Conservation (phyloP, 1,140 invertebrate genomes). For the Zaprionus ghesquierei region DNA sequence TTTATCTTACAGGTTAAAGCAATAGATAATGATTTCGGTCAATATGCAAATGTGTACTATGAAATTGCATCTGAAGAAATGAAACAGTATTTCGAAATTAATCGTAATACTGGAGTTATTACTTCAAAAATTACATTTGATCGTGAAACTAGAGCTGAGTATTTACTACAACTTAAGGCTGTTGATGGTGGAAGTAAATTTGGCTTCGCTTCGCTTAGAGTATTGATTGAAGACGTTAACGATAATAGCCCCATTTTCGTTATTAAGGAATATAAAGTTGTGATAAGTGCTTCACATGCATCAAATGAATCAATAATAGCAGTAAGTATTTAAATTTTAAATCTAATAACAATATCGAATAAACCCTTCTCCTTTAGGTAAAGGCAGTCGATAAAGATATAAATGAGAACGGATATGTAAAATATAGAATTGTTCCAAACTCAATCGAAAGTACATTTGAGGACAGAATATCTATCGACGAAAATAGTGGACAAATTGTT, state of each 20-base stretch:
- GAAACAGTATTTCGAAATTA: slow-evolving; percentile 90
- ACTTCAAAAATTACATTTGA: slow-evolving; percentile 90
- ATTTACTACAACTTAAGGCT: slow-evolving; percentile 92
- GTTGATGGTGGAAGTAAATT: slow-evolving; percentile 92
- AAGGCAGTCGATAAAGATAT: slow-evolving; percentile 88
- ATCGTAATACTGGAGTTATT: slow-evolving; percentile 90
- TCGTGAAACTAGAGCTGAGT: slow-evolving; percentile 89
- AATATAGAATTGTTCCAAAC: slow-evolving; percentile 89
- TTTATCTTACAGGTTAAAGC: slow-evolving; percentile 86
- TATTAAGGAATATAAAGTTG: slow-evolving; percentile 90
- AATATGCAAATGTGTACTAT: slow-evolving; percentile 91
- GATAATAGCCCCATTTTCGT: slow-evolving; percentile 93
- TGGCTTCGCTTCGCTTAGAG: slow-evolving; percentile 90
- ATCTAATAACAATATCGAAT: not conserved
- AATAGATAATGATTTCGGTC: slow-evolving; percentile 90
- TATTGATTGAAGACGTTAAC: slow-evolving; percentile 92
- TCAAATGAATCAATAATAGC: slow-evolving; percentile 87
- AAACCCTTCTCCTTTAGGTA: slow-evolving; percentile 69
- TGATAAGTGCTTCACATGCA: slow-evolving; percentile 86
- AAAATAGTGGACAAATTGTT: slow-evolving; percentile 86
- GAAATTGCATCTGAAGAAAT: slow-evolving; percentile 91
- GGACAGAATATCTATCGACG: slow-evolving; percentile 87
- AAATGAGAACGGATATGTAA: slow-evolving; percentile 86
- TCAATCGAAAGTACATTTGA: slow-evolving; percentile 85
- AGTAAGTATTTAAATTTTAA: slow-evolving; percentile 82